Conservation (phyloP, 2,797 vertebrate genomes). For the Clarias laeviceps region DNA sequence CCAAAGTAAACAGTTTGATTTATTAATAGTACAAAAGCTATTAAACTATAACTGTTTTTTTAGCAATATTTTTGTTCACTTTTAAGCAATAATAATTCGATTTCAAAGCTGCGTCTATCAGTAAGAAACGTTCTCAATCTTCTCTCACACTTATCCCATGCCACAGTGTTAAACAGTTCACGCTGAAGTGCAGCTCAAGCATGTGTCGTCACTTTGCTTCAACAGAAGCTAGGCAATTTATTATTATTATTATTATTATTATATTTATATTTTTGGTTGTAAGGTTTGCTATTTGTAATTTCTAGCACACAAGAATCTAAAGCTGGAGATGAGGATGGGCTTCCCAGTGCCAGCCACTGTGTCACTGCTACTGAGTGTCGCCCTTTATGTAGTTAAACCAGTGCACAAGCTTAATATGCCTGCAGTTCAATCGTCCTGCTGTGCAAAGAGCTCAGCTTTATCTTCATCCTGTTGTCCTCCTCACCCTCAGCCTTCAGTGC, state of each 20-base stretch:
- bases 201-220: not conserved
- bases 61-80: conserved; percentile 33
- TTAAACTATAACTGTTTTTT: conserved; percentile 35
- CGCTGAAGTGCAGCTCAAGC: conserved; percentile 25
- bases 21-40: conserved; percentile 41
- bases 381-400: not conserved
- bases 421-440: not conserved
- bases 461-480: conserved; percentile 15
- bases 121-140: conserved; percentile 37
- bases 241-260: not conserved
- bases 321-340: not conserved
- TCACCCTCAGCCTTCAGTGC: conserved; percentile 27
- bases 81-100: conserved; percentile 17
- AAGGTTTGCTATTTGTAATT: conserved; percentile 3
- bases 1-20: conserved; percentile 14
- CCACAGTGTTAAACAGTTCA: conserved; percentile 27
- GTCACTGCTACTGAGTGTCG: not conserved
- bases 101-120: conserved; percentile 41
- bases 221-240: conserved; percentile 1
- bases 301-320: conserved; percentile 29
- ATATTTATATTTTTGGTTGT: conserved; percentile 17
- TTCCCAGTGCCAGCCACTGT: conserved; percentile 14
- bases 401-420: not conserved
- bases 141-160: not conserved
- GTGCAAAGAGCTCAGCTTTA: not conserved